Base-by-base conservation (phyloP, 2,797 vertebrate genomes). In the Gastrophryne carolinensis region DNA sequence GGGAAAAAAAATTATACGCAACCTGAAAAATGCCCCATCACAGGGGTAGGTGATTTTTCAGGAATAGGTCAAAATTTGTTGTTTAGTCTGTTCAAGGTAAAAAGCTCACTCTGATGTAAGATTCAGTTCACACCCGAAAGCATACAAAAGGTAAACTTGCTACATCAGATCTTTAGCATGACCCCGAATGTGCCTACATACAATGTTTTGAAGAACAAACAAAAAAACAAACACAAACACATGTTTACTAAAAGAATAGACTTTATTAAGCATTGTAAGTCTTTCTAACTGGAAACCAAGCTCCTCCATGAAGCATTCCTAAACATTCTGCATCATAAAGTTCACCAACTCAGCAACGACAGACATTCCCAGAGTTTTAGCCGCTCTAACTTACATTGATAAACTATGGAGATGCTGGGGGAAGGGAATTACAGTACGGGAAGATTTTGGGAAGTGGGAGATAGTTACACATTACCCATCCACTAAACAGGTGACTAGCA, bases 201-300 rank as follows among this genome's bases (percentile, higher is more conserved):
- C n/a, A n/a, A n/a, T n/a, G n/a, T n/a, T n/a, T n/a, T n/a, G n/a
- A n/a, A n/a, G n/a, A n/a, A n/a, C n/a, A 32, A 49, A 69, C 3
- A 21, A 21, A 8, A 52, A 17, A 32, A 64, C 30, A 27, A 4
- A 17, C 53, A 58, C 0, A 49, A 13, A 66, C 15, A 37, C 57
- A 32, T 39, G 68, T 91, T 94, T 94, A 95, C 93, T 95, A 95
- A 97, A 95, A 97, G 93, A 96, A 96, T 96, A 96, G 91, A 95
- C 91, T 95, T 97, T 95, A 95, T 95, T 97, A 94, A 95, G 94
- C 92, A 92, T 91, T 95, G 94, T 94, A 96, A 95, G 94, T 95
- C 93, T 94, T 94, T 92, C 94, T 93, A 93, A 93, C 93, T 91
- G 91, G 90, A 90, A 89, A 91, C 91, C 91, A 90, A 89, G 88